Evolutionary conservation across 2,888 invertebrate genomes (phyloP).

Genomic region (Agrenia bidenticulata): DNA sequence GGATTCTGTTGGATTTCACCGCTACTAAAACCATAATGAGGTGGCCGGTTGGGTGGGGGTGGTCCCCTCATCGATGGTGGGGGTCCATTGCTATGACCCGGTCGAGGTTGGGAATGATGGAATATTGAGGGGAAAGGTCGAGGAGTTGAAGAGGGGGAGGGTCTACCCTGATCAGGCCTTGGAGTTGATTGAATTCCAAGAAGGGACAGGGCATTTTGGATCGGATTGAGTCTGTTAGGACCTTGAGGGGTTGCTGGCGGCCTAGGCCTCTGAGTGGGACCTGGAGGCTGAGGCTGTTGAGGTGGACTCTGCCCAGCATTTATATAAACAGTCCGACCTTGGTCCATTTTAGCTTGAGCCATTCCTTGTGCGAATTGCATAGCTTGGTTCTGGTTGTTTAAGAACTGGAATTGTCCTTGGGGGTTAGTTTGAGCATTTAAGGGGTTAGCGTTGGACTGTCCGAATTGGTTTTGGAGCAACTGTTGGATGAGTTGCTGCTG

Average conservation of each 20-base stretch:
- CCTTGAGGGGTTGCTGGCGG: constrained; percentile 18
- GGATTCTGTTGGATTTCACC: constrained; percentile 9
- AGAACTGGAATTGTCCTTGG: not conserved
- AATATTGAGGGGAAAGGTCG: constrained; percentile 17
- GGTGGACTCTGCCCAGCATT: not conserved
- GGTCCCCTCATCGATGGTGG: not conserved
- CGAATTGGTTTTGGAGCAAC: too few relatives aligned
- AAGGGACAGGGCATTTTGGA: constrained; percentile 47
- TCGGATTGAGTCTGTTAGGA: constrained; percentile 29
- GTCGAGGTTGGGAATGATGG: constrained; percentile 16
- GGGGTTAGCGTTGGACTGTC: too few relatives aligned
- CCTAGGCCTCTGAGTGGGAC: not conserved
- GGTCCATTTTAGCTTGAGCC: constrained; percentile 11
- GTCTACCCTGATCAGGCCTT: constrained; percentile 32
- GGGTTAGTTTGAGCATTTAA: constrained; percentile 4
- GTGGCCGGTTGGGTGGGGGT: constrained; percentile 13
- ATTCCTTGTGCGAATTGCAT: too few relatives aligned
- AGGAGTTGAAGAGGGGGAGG: constrained; percentile 9
- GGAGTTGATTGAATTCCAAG: constrained; percentile 49
- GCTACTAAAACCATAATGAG: not conserved
- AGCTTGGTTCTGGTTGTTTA: constrained; percentile 11
- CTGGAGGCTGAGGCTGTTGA: constrained; percentile 17
- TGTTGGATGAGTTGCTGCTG: too few relatives aligned
- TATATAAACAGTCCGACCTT: constrained; percentile 3
- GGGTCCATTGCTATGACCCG: constrained; percentile 2